Evolutionary conservation across 1,140 invertebrate species (phyloP).

Genomic region (Hylaeus anthracinus): DNA sequence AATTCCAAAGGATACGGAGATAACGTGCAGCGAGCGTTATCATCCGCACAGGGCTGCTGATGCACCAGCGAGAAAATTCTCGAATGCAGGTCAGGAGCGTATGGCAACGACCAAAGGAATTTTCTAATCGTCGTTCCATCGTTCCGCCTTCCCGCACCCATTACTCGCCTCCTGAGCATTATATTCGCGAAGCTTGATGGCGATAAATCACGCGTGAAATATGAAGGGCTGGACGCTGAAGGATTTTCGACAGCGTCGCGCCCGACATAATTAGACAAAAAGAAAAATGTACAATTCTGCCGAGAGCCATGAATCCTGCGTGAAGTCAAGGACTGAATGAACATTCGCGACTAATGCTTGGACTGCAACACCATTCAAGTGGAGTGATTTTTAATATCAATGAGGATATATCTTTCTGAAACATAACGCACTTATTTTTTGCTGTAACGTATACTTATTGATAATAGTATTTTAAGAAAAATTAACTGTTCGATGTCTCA

Average conservation of each 20-base stretch:
- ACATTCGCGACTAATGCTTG: background rate
- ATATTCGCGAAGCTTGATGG: background rate
- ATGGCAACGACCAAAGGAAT: constrained; percentile 67
- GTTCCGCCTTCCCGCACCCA: constrained; percentile 36
- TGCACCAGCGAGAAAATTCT: constrained; percentile 38
- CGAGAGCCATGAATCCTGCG: background rate
- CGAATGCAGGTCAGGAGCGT: constrained; percentile 7
- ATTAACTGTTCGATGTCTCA: too few species aligned
- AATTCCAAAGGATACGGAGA: constrained; percentile 37
- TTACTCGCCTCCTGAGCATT: constrained; percentile 41
- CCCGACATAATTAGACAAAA: background rate
- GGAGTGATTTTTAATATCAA: too few species aligned
- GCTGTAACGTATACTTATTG: too few species aligned
- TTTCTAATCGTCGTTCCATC: constrained; percentile 78
- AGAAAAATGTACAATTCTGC: background rate
- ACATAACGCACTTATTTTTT: too few species aligned
- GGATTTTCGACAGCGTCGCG: background rate
- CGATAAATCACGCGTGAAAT: constrained; percentile 35
- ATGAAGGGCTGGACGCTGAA: background rate
- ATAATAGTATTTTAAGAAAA: too few species aligned
- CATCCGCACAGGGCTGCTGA: background rate
- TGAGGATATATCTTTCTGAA: too few species aligned
- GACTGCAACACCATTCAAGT: too few species aligned
- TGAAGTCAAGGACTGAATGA: background rate
- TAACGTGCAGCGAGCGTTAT: background rate